Evolutionary conservation across 1,140 invertebrate genomes (phyloP).

Genomic region (Armadillidium nasatum): DNA sequence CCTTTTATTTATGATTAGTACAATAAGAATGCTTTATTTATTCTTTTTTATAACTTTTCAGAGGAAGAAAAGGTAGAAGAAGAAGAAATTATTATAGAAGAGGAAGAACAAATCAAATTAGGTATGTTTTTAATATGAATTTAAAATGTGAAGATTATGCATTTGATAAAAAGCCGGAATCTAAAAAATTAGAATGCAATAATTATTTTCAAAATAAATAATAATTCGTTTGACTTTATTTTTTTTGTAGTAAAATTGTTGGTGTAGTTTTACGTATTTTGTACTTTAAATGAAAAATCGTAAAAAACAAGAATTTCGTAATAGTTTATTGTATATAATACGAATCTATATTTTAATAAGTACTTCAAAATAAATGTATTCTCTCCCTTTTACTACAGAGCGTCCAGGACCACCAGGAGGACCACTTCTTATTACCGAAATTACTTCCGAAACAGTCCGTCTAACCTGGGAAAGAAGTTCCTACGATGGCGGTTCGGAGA

Average conservation of each 20-base stretch:
- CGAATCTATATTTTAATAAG: background rate
- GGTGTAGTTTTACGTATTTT: too few relatives aligned
- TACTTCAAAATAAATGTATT: background rate
- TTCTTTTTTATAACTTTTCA: background rate
- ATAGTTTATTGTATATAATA: background rate
- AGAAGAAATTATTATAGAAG: background rate
- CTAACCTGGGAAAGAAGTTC: constrained; percentile 75
- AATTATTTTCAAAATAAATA: too few relatives aligned
- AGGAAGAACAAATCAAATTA: background rate
- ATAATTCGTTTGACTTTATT: too few relatives aligned
- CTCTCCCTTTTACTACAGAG: constrained; percentile 55
- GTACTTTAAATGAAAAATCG: too few relatives aligned
- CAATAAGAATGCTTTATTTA: too few relatives aligned
- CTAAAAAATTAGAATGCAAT: too few relatives aligned
- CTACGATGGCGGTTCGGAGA: constrained; percentile 71
- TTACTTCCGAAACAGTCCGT: constrained; percentile 65
- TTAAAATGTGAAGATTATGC: background rate
- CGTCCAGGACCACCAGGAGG: constrained; percentile 76
- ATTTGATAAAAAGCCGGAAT: too few relatives aligned
- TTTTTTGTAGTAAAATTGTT: too few relatives aligned
- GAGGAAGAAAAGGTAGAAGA: background rate
- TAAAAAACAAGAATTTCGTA: too few relatives aligned
- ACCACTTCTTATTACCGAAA: constrained; percentile 66
- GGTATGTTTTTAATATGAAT: background rate
- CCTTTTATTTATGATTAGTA: too few relatives aligned